Percentiles rank a stretch among this genome's conserved stretches.
These are phyloP conservation scores for Enteromius viviparus DNA, from an alignment of 2,797 vertebrate species.

Conservation along the genomic window DNA sequence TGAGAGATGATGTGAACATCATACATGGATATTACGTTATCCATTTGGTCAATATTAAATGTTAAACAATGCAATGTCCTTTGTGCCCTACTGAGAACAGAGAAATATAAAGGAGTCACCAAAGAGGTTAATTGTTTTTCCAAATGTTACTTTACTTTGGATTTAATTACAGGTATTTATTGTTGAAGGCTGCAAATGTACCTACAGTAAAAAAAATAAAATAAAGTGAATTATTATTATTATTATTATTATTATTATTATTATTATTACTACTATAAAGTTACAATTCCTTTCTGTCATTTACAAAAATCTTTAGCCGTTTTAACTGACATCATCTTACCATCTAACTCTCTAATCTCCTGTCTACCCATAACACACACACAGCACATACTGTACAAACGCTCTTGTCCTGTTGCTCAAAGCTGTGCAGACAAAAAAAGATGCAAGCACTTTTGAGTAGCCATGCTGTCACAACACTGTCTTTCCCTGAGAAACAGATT, in stretches of 20 bases:
- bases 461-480: constrained; percentile 4
- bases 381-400: not conserved
- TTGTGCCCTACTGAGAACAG: not conserved
- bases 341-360: not conserved
- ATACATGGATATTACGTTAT: constrained; percentile 7
- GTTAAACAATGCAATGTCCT: constrained; percentile 6
- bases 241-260: too few species aligned
- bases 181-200: not conserved
- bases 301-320: not conserved
- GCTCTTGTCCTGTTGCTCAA: not conserved
- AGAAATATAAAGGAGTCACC: constrained; percentile 1
- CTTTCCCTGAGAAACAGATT: constrained; percentile 5
- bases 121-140: not conserved
- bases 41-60: constrained; percentile 3
- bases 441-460: not conserved
- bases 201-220: not conserved
- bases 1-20: not conserved
- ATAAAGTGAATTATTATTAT: not conserved
- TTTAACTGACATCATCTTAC: not conserved
- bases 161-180: not conserved
- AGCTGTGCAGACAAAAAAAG: constrained; percentile 5
- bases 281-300: not conserved
- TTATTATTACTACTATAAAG: not conserved
- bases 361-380: not conserved
- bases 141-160: constrained; percentile 1